A percentile compares a stretch with the other conserved stretches of the same genome.
Evolutionary conservation across 1,140 invertebrate species (phyloP).

Genomic region (Homarus americanus): DNA sequence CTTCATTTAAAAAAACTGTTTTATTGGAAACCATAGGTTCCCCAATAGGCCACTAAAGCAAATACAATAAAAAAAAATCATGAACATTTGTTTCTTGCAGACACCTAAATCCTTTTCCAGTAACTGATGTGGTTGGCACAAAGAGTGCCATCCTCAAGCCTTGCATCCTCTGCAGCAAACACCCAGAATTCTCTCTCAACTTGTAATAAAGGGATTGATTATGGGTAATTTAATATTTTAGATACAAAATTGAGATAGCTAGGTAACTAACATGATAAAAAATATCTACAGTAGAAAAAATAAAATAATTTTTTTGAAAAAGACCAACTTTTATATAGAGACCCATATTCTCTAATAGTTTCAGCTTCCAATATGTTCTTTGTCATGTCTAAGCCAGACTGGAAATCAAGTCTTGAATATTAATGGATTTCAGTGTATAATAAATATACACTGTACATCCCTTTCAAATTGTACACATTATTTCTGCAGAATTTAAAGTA

Average conservation of each 20-base stretch:
- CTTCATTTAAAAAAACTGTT: slow-evolving; percentile 18
- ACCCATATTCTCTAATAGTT: not conserved
- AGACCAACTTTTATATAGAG: not conserved
- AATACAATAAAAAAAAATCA: slow-evolving; percentile 37
- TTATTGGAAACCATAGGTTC: slow-evolving; percentile 30
- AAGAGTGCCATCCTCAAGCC: not conserved
- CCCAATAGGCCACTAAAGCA: slow-evolving; percentile 40
- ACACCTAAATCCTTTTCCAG: slow-evolving; percentile 15
- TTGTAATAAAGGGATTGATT: not conserved
- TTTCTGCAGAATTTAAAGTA: not conserved
- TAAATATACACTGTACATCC: not conserved
- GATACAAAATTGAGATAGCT: not conserved
- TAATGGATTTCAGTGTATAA: no score
- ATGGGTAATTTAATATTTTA: not conserved
- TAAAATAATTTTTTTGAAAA: no score
- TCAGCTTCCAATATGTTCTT: not conserved
- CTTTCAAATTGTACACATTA: no score
- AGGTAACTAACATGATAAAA: not conserved
- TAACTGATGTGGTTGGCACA: not conserved
- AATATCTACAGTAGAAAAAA: not conserved
- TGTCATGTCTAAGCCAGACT: not conserved
- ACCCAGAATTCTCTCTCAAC: not conserved
- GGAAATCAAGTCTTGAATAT: not conserved
- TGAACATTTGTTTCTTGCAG: slow-evolving; percentile 25
- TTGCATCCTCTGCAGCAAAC: not conserved